phyloP scores from a whole-genome alignment of 2,113 vertebrate genomes.

The Isichthys henryi region DNA sequence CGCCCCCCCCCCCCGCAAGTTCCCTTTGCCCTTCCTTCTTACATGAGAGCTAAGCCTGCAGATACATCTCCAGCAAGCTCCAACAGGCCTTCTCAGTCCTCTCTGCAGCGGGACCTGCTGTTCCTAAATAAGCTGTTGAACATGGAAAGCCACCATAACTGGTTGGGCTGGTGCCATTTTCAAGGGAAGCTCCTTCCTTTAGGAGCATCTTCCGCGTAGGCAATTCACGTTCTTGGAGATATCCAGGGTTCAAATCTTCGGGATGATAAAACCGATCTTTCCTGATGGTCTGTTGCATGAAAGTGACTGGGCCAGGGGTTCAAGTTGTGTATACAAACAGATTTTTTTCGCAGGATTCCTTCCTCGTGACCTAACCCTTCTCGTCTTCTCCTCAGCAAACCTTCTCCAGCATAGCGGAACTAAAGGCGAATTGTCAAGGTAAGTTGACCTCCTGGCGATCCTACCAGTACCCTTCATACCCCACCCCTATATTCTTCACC shows the following conservation, averaged over 20 bases:
- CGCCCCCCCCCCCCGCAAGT: background rate
- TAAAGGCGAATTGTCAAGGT: conserved; percentile 63
- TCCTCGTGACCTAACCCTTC: background rate
- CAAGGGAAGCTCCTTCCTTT: background rate
- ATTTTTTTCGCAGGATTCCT: background rate
- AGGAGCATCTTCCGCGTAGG: background rate
- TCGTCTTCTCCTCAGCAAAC: conserved; percentile 65
- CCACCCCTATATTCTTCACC: background rate
- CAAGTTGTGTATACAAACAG: too few relatives aligned
- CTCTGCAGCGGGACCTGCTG: background rate
- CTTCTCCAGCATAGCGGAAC: conserved; percentile 63
- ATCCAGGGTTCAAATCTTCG: background rate
- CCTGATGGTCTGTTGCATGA: background rate
- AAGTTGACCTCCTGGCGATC: conserved; percentile 44
- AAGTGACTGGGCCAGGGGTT: background rate
- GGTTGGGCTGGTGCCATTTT: background rate
- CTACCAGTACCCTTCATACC: background rate
- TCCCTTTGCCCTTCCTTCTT: background rate
- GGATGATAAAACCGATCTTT: background rate
- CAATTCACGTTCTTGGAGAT: background rate
- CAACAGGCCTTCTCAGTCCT: background rate
- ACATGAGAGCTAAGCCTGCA: background rate
- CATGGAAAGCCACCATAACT: background rate
- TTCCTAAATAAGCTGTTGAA: background rate
- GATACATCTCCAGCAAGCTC: background rate